Evolutionary conservation across 92 coral and sea anemone genomes (phyloP), one percentile per base, ranked within the genome.

Genomic region (Actinostola sp.): DNA sequence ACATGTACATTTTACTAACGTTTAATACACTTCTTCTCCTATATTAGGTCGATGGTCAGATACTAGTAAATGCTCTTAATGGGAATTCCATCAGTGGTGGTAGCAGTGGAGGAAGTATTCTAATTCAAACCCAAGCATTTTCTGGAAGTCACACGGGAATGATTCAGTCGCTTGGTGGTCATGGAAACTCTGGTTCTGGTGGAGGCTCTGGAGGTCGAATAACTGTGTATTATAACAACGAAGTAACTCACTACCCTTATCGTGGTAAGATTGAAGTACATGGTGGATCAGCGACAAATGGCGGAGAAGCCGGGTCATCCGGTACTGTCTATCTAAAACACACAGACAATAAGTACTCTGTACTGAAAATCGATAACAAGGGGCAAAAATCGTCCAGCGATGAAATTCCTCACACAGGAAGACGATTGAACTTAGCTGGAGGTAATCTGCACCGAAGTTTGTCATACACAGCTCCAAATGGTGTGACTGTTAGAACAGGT

Each of bases 131-230:
- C 31, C 84, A 79, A 17, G 80, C 57, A 45, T 76, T 86, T 16
- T 80, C 92, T 32, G 92, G 92, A 57, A 83, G 92, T 43, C 92
- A 86, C 63, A 86, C 92, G 19, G 92, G 92, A 20, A 74, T 72
- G 36, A 42, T 86, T 44, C 76, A 70, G 16, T 81, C 76, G n/a
- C 31, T 79, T 24, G 92, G 92, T 44, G 86, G 92, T 50, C 71
- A 56, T 62, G 86, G 92, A 3, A 65, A 81, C 19, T 25, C 82
- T 21, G 74, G 84, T 25, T 79, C 87, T 28, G 92, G 92, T 34
- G 84, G 92, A 55, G 89, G 89, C 3, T 61, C 92, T 0, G 92
- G 92, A 32, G 92, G 92, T 31, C 84, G 92, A 56, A 78, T 86
- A 57, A 87, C 92, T 53, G 79, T 79, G 4, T 86, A 81, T 33